A percentile compares a stretch with the other conserved stretches of the same genome.
Conservation (phyloP, 2,888 invertebrate genomes). For the Hirudinaria manillensis region DNA sequence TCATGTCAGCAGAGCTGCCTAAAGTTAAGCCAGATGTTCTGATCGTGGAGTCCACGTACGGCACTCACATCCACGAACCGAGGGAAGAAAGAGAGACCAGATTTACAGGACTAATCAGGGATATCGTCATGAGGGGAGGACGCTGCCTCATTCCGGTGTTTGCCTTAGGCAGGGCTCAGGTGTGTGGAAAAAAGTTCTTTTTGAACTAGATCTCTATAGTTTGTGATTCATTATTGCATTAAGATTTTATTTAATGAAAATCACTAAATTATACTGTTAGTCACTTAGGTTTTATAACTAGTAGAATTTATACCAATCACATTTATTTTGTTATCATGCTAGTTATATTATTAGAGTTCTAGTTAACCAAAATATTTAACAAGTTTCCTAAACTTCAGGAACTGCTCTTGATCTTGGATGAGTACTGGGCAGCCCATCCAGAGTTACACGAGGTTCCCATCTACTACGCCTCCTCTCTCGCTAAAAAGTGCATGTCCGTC, state of each 20-base stretch:
- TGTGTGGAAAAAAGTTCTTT: not conserved
- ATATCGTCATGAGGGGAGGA: slow-evolving; percentile 93
- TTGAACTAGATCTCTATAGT: not conserved
- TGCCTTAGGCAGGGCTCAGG: slow-evolving; percentile 80
- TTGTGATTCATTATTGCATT: not conserved
- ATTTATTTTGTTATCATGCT: too few relatives aligned
- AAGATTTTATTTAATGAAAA: not conserved
- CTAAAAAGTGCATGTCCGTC: slow-evolving; percentile 99
- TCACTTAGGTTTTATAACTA: too few relatives aligned
- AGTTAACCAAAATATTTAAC: too few relatives aligned
- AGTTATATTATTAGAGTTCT: too few relatives aligned
- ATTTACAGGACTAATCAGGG: slow-evolving; percentile 85
- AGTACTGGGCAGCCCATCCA: slow-evolving; percentile 94
- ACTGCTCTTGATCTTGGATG: slow-evolving; percentile 84
- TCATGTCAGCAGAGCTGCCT: slow-evolving; percentile 98
- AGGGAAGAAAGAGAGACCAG: slow-evolving; percentile 88
- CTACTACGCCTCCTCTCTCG: slow-evolving; percentile 96
- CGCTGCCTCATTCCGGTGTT: slow-evolving; percentile 97
- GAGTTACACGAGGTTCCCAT: slow-evolving; percentile 97
- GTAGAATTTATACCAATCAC: too few relatives aligned
- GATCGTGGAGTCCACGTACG: slow-evolving; percentile 97
- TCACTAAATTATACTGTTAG: too few relatives aligned
- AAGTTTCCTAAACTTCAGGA: slow-evolving; percentile 57
- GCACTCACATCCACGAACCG: slow-evolving; percentile 97
- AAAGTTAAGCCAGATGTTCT: slow-evolving; percentile 90